Evolutionary conservation across 2,113 vertebrate genomes (phyloP), one percentile per base, ranked within the genome.

Genomic region (Semnornis frantzii): DNA sequence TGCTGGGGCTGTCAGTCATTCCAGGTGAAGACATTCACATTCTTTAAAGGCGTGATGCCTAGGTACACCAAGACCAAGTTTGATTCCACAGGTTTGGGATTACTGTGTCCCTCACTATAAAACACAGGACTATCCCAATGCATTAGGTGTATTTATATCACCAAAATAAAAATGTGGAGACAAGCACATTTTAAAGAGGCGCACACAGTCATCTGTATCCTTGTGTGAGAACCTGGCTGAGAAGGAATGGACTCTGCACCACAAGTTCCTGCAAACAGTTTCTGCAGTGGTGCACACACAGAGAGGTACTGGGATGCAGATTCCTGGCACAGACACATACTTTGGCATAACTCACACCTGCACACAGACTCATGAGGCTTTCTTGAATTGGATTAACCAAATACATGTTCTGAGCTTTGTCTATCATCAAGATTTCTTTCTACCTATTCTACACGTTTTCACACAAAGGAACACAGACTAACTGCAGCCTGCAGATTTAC

Each of bases 391-490:
- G 31, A 82, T 68, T 60, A 74, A 74, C 9, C 39, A 70, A 77
- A 42, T 1, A 23, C 14, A 79, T 15, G 2, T 55, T 34, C 58
- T 9, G 15, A 71, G 44, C 58, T 55, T 54, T 4, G 30, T 19
- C 65, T 46, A 60, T 64, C 2, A 4, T 12, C 59, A 21, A 0
- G 0, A 5, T 60, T 62, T 72, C 31, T 62, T 76, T 69, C 60
- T 33, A 5, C 0, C 0, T 20, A 46, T 48, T 50, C 62, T 52
- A 24, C 17, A 3, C 1, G 21, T 1, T 33, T 31, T 39, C 79
- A 42, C 0, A 5, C 31, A 46, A 46, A 62, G 52, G 58, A 57
- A 55, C 1, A 12, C 39, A 24, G 46, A 54, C 24, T 59, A 76
- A 8, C 31, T 9, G 14, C 7, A 24, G 18, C 4, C 75, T 18